Evolutionary conservation across 1,140 invertebrate species (phyloP).

Genomic region (Zaprionus kolodkinae): DNA sequence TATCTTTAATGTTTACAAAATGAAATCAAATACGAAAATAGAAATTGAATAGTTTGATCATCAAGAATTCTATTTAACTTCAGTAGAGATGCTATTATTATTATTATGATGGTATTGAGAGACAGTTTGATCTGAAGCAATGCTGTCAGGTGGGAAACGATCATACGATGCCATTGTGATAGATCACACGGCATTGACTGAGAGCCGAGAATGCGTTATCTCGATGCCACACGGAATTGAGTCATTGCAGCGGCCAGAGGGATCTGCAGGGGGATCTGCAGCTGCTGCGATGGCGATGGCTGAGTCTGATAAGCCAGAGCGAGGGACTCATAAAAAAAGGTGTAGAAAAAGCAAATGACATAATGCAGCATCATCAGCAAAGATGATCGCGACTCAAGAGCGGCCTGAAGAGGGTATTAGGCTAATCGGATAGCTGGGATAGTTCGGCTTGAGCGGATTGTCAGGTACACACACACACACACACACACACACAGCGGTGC

Average conservation of each 20-base stretch:
- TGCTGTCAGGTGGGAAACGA: not conserved
- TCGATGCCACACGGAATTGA: not conserved
- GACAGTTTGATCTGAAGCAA: too few species aligned
- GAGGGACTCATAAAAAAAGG: constrained; percentile 40
- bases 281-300: constrained; percentile 62
- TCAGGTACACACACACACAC: constrained; percentile 31
- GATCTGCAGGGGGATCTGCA: constrained; percentile 23
- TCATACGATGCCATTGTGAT: constrained; percentile 14
- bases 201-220: not conserved
- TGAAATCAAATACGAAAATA: constrained; percentile 21
- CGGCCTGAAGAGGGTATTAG: constrained; percentile 63
- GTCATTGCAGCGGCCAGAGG: not conserved
- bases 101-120: too few species aligned
- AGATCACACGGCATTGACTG: constrained; percentile 11
- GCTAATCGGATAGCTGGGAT: constrained; percentile 75
- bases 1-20: not conserved
- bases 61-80: not conserved
- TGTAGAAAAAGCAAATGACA: constrained; percentile 81
- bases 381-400: constrained; percentile 26
- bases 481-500: constrained; percentile 7
- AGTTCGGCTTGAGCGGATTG: constrained; percentile 64
- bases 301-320: constrained; percentile 40
- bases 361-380: constrained; percentile 74
- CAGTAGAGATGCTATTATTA: too few species aligned
- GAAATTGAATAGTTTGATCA: constrained; percentile 7